Evolutionary conservation across 1,140 invertebrate species (phyloP), one percentile per base, ranked within the genome.

Genomic region (Asbolus verrucosus): DNA sequence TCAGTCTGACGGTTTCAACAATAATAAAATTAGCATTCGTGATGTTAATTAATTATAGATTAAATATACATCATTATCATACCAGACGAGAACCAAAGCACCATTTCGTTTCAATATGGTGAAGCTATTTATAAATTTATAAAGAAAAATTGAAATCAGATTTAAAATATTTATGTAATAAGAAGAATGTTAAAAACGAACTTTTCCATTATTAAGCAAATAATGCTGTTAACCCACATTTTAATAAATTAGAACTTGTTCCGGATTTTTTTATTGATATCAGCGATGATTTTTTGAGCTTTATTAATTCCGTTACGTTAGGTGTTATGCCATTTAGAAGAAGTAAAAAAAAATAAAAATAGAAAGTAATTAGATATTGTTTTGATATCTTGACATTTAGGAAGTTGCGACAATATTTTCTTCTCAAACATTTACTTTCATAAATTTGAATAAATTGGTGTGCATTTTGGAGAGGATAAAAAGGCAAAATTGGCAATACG

Each of bases 301-400:
- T 54, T 54, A 27, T 54, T 54, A 24, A 21, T 21, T 13, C 21
- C n/a, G 18, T 54, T 54, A 54, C 46, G 46, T 54, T 24, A 54
- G 19, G 14, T 54, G 27, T 54, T 54, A 54, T 54, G 46, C n/a
- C 46, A 21, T 27, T 21, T 19, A 27, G 46, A 54, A 54, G 46
- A 54, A 27, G 19, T 54, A 54, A 54, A 54, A 21, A 54, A 54
- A n/a, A n/a, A n/a, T n/a, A n/a, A n/a, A n/a, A 54, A 54, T 54
- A 14, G 46, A 54, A 54, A 54, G 46, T 54, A 54, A 54, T 54
- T 54, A 54, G 46, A 54, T 54, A 54, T 54, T 54, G 46, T 54
- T 54, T 54, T 54, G 46, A 21, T 54, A 54, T 54, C 46, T 54
- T 54, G 46, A 54, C 46, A 54, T 54, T 54, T 54, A 27, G 19